Conservation (phyloP, 2,113 vertebrate genomes). For the Nematolebias whitei region DNA sequence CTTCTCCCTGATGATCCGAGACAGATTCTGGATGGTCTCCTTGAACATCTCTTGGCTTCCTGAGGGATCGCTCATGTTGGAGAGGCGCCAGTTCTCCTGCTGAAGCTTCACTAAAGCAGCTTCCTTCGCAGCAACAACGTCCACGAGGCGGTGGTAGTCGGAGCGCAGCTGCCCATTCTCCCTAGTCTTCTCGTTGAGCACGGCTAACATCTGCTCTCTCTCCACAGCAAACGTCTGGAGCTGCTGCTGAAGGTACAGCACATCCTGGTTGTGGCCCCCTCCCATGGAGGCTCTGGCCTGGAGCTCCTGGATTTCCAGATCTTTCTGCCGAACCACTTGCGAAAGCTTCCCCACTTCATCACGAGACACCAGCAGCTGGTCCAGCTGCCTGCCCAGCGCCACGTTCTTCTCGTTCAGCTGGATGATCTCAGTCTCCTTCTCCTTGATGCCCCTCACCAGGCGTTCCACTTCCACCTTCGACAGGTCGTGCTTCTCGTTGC, state of each 20-base stretch:
- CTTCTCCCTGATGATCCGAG: conserved; percentile 95
- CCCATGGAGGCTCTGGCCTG: conserved; percentile 85
- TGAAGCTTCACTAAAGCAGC: conserved; percentile 88
- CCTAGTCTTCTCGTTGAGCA: conserved; percentile 93
- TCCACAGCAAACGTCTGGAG: conserved; percentile 89
- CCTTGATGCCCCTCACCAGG: conserved; percentile 91
- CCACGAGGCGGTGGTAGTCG: conserved; percentile 92
- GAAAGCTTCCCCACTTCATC: conserved; percentile 93
- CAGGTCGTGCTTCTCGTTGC: conserved; percentile 94
- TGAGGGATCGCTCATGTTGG: conserved; percentile 81
- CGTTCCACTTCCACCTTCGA: conserved; percentile 93
- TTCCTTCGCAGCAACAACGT: conserved; percentile 92
- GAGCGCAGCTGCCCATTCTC: conserved; percentile 94
- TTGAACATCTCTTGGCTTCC: conserved; percentile 95
- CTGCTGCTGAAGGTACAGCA: conserved; percentile 90
- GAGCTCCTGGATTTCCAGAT: conserved; percentile 92
- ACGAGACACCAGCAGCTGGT: conserved; percentile 86
- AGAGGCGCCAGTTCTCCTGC: conserved; percentile 90
- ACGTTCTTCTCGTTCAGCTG: conserved; percentile 94
- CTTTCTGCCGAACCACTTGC: conserved; percentile 91
- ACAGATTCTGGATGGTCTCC: conserved; percentile 97
- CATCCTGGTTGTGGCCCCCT: conserved; percentile 83
- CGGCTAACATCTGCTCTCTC: conserved; percentile 89
- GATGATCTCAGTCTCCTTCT: conserved; percentile 93
- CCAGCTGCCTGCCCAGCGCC: conserved; percentile 87